These are phyloP conservation scores for Zelostemma sp. DNA, from an alignment of 1,140 invertebrate genomes.

Conservation along the genomic window DNA sequence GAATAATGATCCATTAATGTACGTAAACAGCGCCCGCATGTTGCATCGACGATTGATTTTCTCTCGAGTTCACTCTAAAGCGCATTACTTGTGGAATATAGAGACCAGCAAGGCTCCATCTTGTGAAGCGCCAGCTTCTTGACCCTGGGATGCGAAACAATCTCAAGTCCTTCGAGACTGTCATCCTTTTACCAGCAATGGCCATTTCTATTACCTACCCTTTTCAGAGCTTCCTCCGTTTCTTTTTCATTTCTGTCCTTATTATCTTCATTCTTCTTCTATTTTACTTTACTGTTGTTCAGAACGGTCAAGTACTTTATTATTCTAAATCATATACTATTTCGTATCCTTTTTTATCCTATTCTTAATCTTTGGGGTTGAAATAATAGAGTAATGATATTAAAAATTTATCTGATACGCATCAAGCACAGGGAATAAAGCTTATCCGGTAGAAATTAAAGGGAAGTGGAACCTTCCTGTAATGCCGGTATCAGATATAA, in stretches of 20 bases:
- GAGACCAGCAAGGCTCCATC: slow-evolving; percentile 17
- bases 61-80: slow-evolving; percentile 23
- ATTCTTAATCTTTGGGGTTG: too few relatives aligned
- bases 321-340: too few relatives aligned
- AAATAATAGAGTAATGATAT: too few relatives aligned
- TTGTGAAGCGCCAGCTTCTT: slow-evolving; percentile 21
- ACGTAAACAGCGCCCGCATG: slow-evolving; percentile 9
- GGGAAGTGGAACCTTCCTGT: too few relatives aligned
- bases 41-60: slow-evolving; percentile 31
- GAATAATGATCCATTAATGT: not conserved
- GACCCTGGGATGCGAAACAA: slow-evolving; percentile 28
- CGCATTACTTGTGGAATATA: slow-evolving; percentile 29
- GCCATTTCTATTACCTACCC: slow-evolving; percentile 35
- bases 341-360: too few relatives aligned
- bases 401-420: too few relatives aligned
- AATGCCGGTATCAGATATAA: too few relatives aligned
- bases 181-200: slow-evolving; percentile 37
- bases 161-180: slow-evolving; percentile 29
- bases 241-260: slow-evolving; percentile 22
- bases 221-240: slow-evolving; percentile 27
- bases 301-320: too few relatives aligned
- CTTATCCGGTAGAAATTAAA: too few relatives aligned
- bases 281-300: slow-evolving; percentile 25
- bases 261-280: slow-evolving; percentile 31
- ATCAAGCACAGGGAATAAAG: too few relatives aligned